phyloP scores from a whole-genome alignment of 2,113 vertebrate genomes.

The Anarhynchus alexandrinus region DNA sequence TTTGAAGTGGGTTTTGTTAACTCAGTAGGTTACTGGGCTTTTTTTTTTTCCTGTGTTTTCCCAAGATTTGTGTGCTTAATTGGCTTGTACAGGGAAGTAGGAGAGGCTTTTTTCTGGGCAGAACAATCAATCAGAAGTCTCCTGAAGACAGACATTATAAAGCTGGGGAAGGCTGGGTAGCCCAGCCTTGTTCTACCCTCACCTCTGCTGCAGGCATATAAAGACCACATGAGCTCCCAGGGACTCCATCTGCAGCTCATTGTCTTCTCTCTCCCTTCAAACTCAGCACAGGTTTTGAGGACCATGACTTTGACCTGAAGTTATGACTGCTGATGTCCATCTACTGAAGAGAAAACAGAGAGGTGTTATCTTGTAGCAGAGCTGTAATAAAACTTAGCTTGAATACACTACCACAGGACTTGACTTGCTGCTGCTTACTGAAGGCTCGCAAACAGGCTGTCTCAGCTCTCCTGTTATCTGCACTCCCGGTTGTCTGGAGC shows the following conservation, averaged over 20 bases:
- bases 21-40: neutral
- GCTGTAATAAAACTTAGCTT: neutral
- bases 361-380: neutral
- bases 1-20: neutral
- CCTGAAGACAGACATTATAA: neutral
- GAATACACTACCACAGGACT: neutral
- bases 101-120: neutral
- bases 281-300: neutral
- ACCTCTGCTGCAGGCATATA: neutral
- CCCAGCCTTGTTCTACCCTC: neutral
- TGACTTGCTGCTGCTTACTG: neutral
- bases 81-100: neutral
- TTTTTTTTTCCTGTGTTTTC: neutral
- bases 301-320: neutral
- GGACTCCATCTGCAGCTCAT: neutral
- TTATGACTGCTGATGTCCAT: neutral
- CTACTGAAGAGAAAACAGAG: neutral
- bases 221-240: neutral
- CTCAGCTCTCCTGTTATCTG: neutral
- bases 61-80: neutral
- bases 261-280: neutral
- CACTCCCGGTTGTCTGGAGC: fast-evolving
- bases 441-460: neutral
- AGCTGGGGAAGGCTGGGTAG: neutral
- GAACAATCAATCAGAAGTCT: neutral